Conservation (phyloP, 2,113 vertebrate species). For the Numenius arquata region DNA sequence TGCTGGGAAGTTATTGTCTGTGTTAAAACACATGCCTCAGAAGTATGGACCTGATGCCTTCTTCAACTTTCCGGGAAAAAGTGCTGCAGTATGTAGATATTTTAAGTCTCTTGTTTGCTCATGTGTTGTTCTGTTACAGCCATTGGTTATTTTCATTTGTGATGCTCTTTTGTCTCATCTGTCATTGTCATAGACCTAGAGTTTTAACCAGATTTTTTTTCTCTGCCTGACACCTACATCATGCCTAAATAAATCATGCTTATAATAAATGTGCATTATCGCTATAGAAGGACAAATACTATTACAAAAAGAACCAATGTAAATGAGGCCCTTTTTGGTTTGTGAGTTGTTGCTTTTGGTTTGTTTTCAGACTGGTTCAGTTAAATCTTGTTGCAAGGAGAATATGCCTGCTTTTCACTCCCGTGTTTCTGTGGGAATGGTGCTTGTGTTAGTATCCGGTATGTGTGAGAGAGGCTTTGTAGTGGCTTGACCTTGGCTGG, state of each 20-base stretch:
- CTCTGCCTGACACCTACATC: background rate
- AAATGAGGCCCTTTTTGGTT: background rate
- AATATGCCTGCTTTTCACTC: background rate
- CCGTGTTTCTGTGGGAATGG: background rate
- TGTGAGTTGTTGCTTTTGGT: background rate
- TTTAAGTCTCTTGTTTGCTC: background rate
- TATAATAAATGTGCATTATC: background rate
- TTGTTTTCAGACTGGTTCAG: background rate
- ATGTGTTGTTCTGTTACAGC: background rate
- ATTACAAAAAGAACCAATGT: background rate
- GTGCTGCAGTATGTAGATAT: constrained; percentile 88
- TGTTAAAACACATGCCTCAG: constrained; percentile 95
- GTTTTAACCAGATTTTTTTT: background rate
- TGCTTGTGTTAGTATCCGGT: background rate
- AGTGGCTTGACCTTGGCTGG: background rate
- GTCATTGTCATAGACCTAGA: background rate
- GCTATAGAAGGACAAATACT: background rate
- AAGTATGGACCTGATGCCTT: constrained; percentile 94
- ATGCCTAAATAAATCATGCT: background rate
- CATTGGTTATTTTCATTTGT: background rate
- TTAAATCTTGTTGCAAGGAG: background rate
- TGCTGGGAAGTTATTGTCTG: constrained; percentile 92
- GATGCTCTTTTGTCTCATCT: background rate
- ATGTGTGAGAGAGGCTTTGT: background rate
- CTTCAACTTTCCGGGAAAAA: constrained; percentile 98